Conservation (phyloP, 1,140 invertebrate genomes). For the Zaprionus tsacasi region DNA sequence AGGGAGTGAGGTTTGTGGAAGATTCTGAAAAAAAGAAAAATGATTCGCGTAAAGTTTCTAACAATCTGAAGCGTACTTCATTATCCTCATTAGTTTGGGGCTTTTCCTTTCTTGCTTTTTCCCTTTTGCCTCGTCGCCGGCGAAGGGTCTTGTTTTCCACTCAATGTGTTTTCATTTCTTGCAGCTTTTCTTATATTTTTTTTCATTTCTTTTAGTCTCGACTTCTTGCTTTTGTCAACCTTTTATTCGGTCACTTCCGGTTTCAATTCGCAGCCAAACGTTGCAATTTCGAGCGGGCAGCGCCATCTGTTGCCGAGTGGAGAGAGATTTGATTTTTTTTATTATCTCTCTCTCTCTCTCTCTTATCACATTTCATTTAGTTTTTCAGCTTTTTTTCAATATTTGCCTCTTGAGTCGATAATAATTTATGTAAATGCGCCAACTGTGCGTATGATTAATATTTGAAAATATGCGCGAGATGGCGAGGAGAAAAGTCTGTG, state of each 20-base stretch:
- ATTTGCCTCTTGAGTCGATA: constrained; percentile 17
- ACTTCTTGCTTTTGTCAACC: constrained; percentile 32
- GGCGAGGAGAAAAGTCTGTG: neutral
- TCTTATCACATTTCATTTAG: constrained; percentile 11
- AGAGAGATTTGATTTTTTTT: neutral
- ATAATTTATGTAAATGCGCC: constrained; percentile 48
- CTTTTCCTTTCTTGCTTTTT: constrained; percentile 21
- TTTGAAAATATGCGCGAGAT: constrained; percentile 43
- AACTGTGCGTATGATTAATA: constrained; percentile 78
- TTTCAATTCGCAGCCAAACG: constrained; percentile 20
- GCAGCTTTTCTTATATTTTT: neutral
- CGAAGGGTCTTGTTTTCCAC: constrained; percentile 24
- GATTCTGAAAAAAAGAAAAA: neutral
- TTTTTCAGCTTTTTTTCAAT: constrained; percentile 24
- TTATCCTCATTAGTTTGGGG: constrained; percentile 37
- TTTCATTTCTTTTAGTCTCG: neutral
- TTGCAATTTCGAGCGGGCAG: constrained; percentile 21
- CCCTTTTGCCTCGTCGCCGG: neutral
- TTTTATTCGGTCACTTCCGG: constrained; percentile 42
- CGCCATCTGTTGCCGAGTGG: constrained; percentile 40
- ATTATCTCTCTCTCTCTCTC: neutral
- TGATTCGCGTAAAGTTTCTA: constrained; percentile 23
- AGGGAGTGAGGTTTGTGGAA: neutral
- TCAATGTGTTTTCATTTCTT: constrained; percentile 32
- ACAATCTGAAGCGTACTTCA: constrained; percentile 22